Evolutionary conservation across 2,888 invertebrate genomes (phyloP).

Genomic region (Mellilla xanthometata): DNA sequence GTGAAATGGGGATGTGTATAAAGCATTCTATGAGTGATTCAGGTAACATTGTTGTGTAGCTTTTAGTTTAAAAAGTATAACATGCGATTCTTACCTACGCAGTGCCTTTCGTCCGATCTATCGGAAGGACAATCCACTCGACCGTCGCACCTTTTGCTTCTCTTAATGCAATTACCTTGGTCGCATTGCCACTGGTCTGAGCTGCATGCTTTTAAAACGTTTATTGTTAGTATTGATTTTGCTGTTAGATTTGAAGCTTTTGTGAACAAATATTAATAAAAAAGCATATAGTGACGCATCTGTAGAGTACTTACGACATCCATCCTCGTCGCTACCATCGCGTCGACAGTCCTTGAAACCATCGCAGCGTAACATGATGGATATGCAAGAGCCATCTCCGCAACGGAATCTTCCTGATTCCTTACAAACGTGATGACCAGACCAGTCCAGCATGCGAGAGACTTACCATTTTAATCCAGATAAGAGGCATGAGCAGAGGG

Average conservation of each 20-base stretch:
- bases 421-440: slow-evolving; percentile 62
- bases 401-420: slow-evolving; percentile 86
- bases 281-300: too few species aligned
- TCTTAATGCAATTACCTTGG: slow-evolving; percentile 85
- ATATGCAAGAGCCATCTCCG: slow-evolving; percentile 88
- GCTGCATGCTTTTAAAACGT: slow-evolving; percentile 85
- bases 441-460: slow-evolving; percentile 52
- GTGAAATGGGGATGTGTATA: slow-evolving; percentile 12
- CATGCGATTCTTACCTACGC: slow-evolving; percentile 72
- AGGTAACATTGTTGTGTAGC: too few species aligned
- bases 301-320: slow-evolving; percentile 86
- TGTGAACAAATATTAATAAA: too few species aligned
- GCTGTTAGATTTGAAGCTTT: slow-evolving; percentile 28
- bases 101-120: slow-evolving; percentile 88
- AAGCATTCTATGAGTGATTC: slow-evolving; percentile 7
- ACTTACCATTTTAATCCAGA: slow-evolving; percentile 60
- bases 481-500: slow-evolving; percentile 49
- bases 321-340: slow-evolving; percentile 85
- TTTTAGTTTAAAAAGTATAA: not conserved
- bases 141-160: slow-evolving; percentile 84
- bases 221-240: slow-evolving; percentile 35
- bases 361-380: slow-evolving; percentile 87
- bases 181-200: slow-evolving; percentile 89
- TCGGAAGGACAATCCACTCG: slow-evolving; percentile 87
- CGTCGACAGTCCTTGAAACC: slow-evolving; percentile 87